phyloP scores from a whole-genome alignment of 2,113 vertebrate genomes.

The Oncorhynchus nerka region DNA sequence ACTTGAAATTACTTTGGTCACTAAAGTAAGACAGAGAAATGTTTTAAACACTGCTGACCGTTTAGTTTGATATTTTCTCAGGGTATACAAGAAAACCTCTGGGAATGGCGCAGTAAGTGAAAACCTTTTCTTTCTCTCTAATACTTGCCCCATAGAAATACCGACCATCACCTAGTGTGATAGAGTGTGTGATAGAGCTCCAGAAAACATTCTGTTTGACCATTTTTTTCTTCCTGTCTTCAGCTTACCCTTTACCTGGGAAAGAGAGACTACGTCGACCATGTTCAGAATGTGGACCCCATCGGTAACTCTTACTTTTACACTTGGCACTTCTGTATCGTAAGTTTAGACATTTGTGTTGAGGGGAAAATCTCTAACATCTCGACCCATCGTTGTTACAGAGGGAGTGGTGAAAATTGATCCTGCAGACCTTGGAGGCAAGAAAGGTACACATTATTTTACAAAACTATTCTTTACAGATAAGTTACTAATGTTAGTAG shows the following conservation, averaged over 20 bases:
- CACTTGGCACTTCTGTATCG: background rate
- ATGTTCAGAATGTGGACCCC: slow-evolving; percentile 54
- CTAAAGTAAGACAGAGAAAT: too few relatives aligned
- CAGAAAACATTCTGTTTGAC: background rate
- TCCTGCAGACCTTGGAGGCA: slow-evolving; percentile 56
- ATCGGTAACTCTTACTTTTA: slow-evolving; percentile 57
- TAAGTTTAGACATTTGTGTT: background rate
- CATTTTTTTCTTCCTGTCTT: background rate
- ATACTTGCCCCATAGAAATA: background rate
- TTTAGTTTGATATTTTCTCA: slow-evolving; percentile 17
- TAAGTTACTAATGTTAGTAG: background rate
- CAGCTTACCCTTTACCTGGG: slow-evolving; percentile 73
- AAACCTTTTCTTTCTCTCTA: background rate
- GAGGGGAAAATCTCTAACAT: background rate
- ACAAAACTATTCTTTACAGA: background rate
- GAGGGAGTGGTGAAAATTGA: slow-evolving; percentile 74
- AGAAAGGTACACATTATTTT: slow-evolving; percentile 64
- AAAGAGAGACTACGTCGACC: slow-evolving; percentile 74
- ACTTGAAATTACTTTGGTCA: background rate
- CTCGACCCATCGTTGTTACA: slow-evolving; percentile 28
- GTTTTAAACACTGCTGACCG: background rate
- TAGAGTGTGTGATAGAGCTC: too few relatives aligned
- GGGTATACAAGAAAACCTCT: slow-evolving; percentile 77
- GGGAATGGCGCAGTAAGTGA: slow-evolving; percentile 61
- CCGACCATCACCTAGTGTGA: background rate